Evolutionary conservation across 1,140 invertebrate species (phyloP).

Genomic region (Euglossa dilemma): DNA sequence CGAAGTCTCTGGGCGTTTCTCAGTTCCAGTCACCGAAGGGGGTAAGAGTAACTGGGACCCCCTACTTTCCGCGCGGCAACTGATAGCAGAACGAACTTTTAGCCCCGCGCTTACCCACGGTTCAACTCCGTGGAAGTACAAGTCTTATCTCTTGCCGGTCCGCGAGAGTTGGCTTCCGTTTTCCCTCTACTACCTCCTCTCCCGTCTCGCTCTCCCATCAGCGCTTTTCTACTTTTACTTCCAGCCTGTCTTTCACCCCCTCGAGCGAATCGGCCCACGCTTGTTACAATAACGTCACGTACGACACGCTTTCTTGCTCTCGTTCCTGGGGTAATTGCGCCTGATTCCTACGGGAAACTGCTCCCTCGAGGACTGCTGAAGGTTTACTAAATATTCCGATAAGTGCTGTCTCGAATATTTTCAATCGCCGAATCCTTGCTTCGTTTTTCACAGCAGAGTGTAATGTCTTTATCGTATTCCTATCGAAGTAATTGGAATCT

Average conservation of each 20-base stretch:
- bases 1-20: constrained; percentile 63
- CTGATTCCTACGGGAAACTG: constrained; percentile 26
- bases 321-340: constrained; percentile 5
- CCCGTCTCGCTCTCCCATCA: background rate
- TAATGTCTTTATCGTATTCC: too few species aligned
- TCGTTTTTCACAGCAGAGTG: too few species aligned
- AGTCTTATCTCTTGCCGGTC: constrained; percentile 59
- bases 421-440: too few species aligned
- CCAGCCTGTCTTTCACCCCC: background rate
- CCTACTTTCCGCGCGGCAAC: constrained; percentile 65
- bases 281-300: constrained; percentile 53
- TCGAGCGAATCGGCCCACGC: constrained; percentile 28
- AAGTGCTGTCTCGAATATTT: too few species aligned
- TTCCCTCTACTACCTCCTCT: background rate
- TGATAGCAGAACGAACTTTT: constrained; percentile 74
- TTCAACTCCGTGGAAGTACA: constrained; percentile 64
- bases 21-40: constrained; percentile 57
- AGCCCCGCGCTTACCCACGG: constrained; percentile 67
- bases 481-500: too few species aligned
- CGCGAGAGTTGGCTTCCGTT: constrained; percentile 43
- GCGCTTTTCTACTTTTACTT: constrained; percentile 28
- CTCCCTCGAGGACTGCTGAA: background rate
- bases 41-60: constrained; percentile 43
- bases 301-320: constrained; percentile 13
- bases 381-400: constrained; percentile 5